A percentile compares a stretch with the other conserved stretches of the same genome.
Evolutionary conservation across 2,888 invertebrate species (phyloP).

Genomic region (Dugesia japonica): DNA sequence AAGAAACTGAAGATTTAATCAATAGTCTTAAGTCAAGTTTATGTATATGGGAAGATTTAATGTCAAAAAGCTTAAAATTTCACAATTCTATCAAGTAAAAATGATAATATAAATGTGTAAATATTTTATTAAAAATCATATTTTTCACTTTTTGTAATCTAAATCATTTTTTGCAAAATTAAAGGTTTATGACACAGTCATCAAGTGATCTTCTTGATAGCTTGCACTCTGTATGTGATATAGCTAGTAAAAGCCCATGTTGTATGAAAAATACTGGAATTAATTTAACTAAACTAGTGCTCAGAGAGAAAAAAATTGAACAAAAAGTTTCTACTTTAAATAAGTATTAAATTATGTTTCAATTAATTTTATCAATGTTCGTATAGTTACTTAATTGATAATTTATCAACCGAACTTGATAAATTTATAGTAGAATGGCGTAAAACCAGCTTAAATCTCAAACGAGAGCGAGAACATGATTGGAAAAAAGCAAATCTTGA

Average conservation of each 20-base stretch:
- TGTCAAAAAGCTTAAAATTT: background rate
- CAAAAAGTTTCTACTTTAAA: background rate
- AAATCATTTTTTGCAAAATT: too few relatives aligned
- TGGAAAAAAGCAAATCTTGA: background rate
- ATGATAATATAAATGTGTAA: background rate
- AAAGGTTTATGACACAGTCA: background rate
- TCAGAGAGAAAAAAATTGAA: background rate
- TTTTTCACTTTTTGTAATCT: too few relatives aligned
- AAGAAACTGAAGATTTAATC: background rate
- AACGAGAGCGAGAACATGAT: background rate
- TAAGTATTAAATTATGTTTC: too few relatives aligned
- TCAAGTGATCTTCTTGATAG: background rate
- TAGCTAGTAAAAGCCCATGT: background rate
- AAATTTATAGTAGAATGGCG: background rate
- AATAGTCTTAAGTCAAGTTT: background rate
- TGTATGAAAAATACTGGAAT: background rate
- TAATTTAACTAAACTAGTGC: background rate
- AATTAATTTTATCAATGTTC: too few relatives aligned
- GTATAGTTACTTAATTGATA: background rate
- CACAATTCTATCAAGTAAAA: background rate
- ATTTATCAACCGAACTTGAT: background rate
- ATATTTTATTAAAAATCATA: too few relatives aligned
- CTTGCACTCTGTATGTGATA: background rate
- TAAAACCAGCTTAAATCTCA: background rate
- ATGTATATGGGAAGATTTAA: background rate